Conservation (phyloP, 2,888 invertebrate species). For the Ennomos erosarius region DNA sequence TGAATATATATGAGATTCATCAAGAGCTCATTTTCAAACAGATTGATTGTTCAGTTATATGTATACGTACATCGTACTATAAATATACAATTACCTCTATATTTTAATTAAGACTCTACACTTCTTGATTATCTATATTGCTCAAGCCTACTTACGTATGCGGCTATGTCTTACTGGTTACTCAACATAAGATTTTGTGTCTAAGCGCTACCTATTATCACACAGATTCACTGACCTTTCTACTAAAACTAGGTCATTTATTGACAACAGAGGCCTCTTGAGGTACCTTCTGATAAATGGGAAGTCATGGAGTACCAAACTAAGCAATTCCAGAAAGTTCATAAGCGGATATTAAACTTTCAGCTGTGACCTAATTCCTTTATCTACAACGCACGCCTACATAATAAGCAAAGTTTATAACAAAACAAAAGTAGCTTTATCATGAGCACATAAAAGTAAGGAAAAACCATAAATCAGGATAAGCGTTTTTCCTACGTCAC, state of each 20-base stretch:
- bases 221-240: not conserved
- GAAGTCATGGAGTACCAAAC: conserved; percentile 51
- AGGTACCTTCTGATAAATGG: conserved; percentile 36
- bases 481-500: conserved; percentile 61
- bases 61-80: too few relatives aligned
- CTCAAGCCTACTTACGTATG: too few relatives aligned
- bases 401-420: conserved; percentile 19
- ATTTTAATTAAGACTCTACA: too few relatives aligned
- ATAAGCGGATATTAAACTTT: conserved; percentile 45
- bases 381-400: conserved; percentile 25
- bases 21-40: too few relatives aligned
- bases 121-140: too few relatives aligned
- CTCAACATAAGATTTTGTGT: not conserved
- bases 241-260: conserved; percentile 12
- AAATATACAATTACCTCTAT: too few relatives aligned
- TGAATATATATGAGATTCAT: too few relatives aligned
- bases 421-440: conserved; percentile 37
- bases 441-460: conserved; percentile 46
- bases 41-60: too few relatives aligned
- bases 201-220: conserved; percentile 1
- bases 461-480: conserved; percentile 53
- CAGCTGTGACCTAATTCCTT: conserved; percentile 47
- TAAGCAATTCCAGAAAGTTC: conserved; percentile 69
- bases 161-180: too few relatives aligned
- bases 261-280: conserved; percentile 27